Evolutionary conservation across 1,140 invertebrate genomes (phyloP).

Genomic region (Drosophila littoralis): DNA sequence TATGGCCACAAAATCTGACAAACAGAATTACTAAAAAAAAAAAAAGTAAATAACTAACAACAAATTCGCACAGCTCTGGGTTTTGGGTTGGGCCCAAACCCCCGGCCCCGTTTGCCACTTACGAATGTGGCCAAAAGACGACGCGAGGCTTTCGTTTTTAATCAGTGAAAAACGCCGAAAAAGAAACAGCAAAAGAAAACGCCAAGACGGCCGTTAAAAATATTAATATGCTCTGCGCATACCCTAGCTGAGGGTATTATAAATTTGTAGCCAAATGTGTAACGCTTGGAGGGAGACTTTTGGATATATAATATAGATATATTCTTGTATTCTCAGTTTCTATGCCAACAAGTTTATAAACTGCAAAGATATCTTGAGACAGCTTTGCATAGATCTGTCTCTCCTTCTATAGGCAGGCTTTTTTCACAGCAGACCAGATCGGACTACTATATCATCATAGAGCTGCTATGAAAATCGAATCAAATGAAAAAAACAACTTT

Average conservation of each 20-base stretch:
- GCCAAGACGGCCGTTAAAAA: slow-evolving; percentile 48
- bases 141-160: slow-evolving; percentile 66
- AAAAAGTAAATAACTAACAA: slow-evolving; percentile 25
- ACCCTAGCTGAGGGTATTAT: neutral
- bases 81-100: slow-evolving; percentile 34
- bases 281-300: no score
- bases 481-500: no score
- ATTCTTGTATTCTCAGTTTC: no score
- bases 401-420: no score
- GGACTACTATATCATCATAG: no score
- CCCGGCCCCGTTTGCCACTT: neutral
- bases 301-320: no score
- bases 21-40: slow-evolving; percentile 9
- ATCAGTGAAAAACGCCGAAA: slow-evolving; percentile 43
- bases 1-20: slow-evolving; percentile 43
- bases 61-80: slow-evolving; percentile 26
- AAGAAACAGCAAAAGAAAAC: slow-evolving; percentile 19
- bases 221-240: slow-evolving; percentile 36
- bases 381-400: no score
- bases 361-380: no score
- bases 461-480: no score
- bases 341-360: no score
- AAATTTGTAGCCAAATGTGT: neutral
- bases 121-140: slow-evolving; percentile 35
- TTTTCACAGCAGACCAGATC: no score